Evolutionary conservation across 1,140 invertebrate species (phyloP).

Genomic region (Drosophila micromelanica): DNA sequence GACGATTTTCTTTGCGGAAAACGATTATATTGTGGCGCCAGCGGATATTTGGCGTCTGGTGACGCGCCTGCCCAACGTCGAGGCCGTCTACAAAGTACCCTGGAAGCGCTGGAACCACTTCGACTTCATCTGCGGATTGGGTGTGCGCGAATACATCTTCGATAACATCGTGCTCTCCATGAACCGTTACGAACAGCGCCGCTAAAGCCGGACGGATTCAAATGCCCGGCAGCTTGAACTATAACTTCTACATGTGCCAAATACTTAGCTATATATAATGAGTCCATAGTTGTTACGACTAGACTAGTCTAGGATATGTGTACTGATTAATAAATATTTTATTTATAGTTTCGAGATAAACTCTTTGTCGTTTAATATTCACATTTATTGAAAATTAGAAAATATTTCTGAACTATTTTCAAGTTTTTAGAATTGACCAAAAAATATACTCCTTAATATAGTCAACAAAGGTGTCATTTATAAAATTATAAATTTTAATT

Average conservation of each 20-base stretch:
- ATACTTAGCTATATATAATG: slow-evolving; percentile 56
- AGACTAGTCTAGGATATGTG: slow-evolving; percentile 26
- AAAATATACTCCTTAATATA: too few relatives aligned
- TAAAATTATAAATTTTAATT: too few relatives aligned
- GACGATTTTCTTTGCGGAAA: slow-evolving; percentile 87
- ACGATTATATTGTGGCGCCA: slow-evolving; percentile 86
- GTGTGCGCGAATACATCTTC: slow-evolving; percentile 87
- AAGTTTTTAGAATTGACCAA: too few relatives aligned
- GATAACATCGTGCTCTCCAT: slow-evolving; percentile 84
- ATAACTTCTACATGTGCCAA: slow-evolving; percentile 75
- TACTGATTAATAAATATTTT: slow-evolving; percentile 80
- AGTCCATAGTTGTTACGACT: slow-evolving; percentile 35
- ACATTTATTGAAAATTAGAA: neutral
- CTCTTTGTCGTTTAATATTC: too few relatives aligned
- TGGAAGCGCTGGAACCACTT: slow-evolving; percentile 89
- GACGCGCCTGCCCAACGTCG: slow-evolving; percentile 71
- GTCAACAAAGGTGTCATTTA: too few relatives aligned
- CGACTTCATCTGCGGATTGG: slow-evolving; percentile 89
- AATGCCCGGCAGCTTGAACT: slow-evolving; percentile 48
- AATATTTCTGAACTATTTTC: too few relatives aligned
- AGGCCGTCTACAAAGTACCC: slow-evolving; percentile 85
- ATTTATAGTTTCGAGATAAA: slow-evolving; percentile 53
- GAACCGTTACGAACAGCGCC: slow-evolving; percentile 68
- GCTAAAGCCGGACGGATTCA: neutral
- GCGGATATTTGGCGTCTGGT: slow-evolving; percentile 87